Percentiles rank a stretch among this genome's conserved stretches.
Evolutionary conservation across 2,113 vertebrate species (phyloP).

Genomic region (Callaeas wilsoni): DNA sequence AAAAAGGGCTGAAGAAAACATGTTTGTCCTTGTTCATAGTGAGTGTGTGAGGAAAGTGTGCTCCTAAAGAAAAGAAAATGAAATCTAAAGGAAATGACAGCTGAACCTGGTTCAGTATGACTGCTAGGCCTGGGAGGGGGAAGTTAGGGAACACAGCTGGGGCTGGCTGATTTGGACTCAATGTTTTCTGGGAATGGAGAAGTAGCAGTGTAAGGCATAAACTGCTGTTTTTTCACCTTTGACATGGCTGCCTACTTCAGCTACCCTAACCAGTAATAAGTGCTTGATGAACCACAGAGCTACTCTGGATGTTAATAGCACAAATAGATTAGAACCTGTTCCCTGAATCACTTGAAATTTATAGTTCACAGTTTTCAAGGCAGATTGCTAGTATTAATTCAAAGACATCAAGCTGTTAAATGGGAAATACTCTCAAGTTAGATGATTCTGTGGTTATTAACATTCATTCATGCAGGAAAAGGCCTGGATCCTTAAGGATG

Average conservation of each 20-base stretch:
- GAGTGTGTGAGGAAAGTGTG: neutral
- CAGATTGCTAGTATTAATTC: neutral
- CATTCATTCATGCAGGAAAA: neutral
- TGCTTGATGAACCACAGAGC: neutral
- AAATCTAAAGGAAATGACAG: neutral
- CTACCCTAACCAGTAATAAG: neutral
- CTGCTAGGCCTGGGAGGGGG: neutral
- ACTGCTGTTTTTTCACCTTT: neutral
- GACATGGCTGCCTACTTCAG: neutral
- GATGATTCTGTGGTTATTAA: neutral
- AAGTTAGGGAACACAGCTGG: neutral
- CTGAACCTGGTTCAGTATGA: neutral
- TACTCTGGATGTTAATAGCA: neutral
- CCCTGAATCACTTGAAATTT: neutral
- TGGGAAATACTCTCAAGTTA: neutral
- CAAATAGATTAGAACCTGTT: neutral
- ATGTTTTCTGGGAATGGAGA: neutral
- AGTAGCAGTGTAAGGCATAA: neutral
- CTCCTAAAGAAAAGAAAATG: neutral
- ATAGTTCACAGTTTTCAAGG: neutral
- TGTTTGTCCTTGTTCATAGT: neutral
- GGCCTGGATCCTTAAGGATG: neutral
- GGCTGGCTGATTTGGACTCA: neutral
- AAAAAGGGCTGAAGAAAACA: neutral
- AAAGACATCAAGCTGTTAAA: neutral